These are phyloP conservation scores for Apostichopus leukothele DNA, from an alignment of 53 echinoderm and acorn worm species.

Conservation along the genomic window DNA sequence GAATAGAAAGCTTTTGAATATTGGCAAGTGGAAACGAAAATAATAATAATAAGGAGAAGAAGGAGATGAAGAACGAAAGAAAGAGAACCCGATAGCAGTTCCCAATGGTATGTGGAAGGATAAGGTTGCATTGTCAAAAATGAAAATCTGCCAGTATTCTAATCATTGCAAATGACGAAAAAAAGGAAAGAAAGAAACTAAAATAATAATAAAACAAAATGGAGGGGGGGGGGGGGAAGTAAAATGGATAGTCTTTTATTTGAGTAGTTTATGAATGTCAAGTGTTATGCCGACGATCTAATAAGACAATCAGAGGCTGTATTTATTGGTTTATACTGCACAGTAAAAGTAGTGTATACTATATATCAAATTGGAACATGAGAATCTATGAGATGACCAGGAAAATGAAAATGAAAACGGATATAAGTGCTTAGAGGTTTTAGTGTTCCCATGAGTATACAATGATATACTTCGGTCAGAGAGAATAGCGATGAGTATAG, in stretches of 20 bases:
- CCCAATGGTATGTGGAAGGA: conserved; percentile 25
- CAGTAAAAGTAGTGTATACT: too few species aligned
- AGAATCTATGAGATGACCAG: too few species aligned
- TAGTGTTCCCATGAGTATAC: too few species aligned
- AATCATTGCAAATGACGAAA: conserved; percentile 6
- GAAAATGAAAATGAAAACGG: too few species aligned
- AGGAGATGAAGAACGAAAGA: not conserved
- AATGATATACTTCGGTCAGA: too few species aligned
- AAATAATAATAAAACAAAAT: not conserved
- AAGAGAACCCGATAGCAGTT: conserved; percentile 14
- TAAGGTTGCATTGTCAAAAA: not conserved
- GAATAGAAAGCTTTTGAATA: conserved; percentile 8
- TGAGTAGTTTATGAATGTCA: not conserved
- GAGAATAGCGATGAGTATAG: too few species aligned
- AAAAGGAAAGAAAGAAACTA: not conserved
- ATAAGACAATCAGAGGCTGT: conserved; percentile 12
- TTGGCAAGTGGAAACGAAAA: conserved; percentile 13
- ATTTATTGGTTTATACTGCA: too few species aligned
- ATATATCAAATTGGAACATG: too few species aligned
- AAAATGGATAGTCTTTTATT: too few species aligned
- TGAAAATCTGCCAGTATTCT: conserved; percentile 22
- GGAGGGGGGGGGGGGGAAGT: too few species aligned
- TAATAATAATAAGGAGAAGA: not conserved
- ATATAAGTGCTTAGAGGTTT: too few species aligned
- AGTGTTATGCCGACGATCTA: conserved; percentile 21